Evolutionary conservation across 1,140 invertebrate genomes (phyloP), one percentile per base, ranked within the genome.

Genomic region (Aleiodes sp.): DNA sequence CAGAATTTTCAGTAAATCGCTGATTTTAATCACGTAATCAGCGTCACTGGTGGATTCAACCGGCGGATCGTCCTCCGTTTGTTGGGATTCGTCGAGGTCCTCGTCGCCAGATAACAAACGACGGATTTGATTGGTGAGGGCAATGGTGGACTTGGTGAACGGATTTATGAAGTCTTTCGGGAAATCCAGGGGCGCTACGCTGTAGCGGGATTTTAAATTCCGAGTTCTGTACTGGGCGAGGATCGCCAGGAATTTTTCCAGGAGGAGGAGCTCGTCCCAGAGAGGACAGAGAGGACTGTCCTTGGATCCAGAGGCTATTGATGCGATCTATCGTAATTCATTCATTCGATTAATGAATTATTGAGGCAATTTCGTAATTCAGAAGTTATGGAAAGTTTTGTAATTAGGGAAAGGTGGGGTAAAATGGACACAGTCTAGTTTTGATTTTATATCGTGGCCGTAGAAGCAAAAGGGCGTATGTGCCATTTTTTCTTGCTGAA

Each of bases 181-280:
- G 65, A 82, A 82, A 68, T 76, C 35, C 26, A 82, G 59, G 0
- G 71, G 59, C 63, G 61, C 43, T 28, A 69, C 57, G 33, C 26
- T 73, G 46, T 79, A 74, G 33, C 73, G 68, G 16, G 70, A 76
- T 59, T 19, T 73, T 21, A 61, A 8, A 67, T 76, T 73, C 37
- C 62, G 71, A 16, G 73, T 70, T 21, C 65, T 9, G 74, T 77
- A 74, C 8, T 65, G 63, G 33, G 80, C 78, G 24, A 83, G 61
- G 26, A 79, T 78, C n/a, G 65, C 70, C 52, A 84, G 70, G 70
- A 78, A 84, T 16, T 80, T 61, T 57, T 78, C 68, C 31, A 84
- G 41, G 10, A 83, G 29, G 8, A 79, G 33, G 26, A 82, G 73
- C 63, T 84, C 74, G 14, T 76, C 28, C 80, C 80, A 82, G 16